These are phyloP conservation scores for Tadarida brasiliensis DNA, from an alignment of 2,797 vertebrate species.

Conservation along the genomic window DNA sequence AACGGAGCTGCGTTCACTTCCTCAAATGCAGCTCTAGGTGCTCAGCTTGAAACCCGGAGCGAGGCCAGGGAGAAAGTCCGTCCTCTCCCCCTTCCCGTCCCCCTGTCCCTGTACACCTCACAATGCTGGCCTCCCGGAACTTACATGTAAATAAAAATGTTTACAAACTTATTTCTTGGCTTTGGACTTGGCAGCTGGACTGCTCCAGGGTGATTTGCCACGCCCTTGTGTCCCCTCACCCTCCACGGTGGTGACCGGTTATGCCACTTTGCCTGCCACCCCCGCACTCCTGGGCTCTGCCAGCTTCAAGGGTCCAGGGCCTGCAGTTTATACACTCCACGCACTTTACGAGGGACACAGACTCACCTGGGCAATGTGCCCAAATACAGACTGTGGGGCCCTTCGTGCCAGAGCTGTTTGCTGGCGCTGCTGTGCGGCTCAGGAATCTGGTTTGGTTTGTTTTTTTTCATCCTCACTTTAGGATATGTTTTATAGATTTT, in stretches of 20 bases:
- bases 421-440: too few relatives aligned
- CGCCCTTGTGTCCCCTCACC: neutral
- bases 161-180: neutral
- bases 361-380: neutral
- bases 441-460: neutral
- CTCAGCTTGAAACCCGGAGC: neutral
- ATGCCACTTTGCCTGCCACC: neutral
- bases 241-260: rapidly evolving
- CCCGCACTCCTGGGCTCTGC: too few relatives aligned
- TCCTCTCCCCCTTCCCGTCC: too few relatives aligned
- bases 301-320: neutral
- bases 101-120: neutral
- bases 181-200: neutral
- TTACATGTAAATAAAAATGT: slow-evolving; percentile 62
- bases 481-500: too few relatives aligned
- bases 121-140: neutral
- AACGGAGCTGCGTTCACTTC: neutral
- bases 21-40: neutral
- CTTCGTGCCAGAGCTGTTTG: neutral
- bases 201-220: neutral
- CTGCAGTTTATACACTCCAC: neutral
- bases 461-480: neutral
- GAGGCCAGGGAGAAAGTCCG: neutral
- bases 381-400: neutral
- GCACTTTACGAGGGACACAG: neutral